Base-by-base conservation (phyloP, 1,140 invertebrate genomes). In the Tetramorium parvispinum region DNA sequence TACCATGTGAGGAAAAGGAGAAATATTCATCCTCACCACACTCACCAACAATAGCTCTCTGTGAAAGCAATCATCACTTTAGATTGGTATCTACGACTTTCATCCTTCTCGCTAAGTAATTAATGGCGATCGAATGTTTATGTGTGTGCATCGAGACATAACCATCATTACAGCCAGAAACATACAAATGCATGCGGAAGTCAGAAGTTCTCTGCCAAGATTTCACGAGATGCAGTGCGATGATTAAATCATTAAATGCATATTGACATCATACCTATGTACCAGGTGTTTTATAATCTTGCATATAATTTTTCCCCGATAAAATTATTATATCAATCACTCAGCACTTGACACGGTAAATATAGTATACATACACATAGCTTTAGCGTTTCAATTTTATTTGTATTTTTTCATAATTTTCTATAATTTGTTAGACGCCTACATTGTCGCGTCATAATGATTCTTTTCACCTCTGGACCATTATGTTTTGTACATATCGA, bases 121-220 rank as follows among this genome's bases (percentile, higher is more conserved):
- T 81, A 68, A 53, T 46, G 63, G 63, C 46, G 53, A 51, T 66
- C 16, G n/a, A 37, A 81, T 81, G 27, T 66, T 65, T 78, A 63
- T 43, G 18, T 65, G 18, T 43, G 40, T 10, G 43, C 43, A 78
- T 65, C 40, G n/a, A 78, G 11, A 65, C 27, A 11, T 21, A n/a
- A 79, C 46, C 43, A 68, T 79, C 8, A 16, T 32, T 24, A 32
- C 4, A n/a, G 37, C 37, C 10, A 21, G 40, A n/a, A 63, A 18
- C 8, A 2, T 59, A 27, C 18, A 16, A 53, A 37, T 51, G 21
- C 0, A 68, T 51, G 13, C 46, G 61, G 61, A 66, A 79, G 13
- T 2, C 5, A 78, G 21, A 24, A 77, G 21, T 2, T 61, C 49
- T 16, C 13, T 43, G 21, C 2, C 11, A 24, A 77, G 10, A 77